Percentiles rank a stretch among this genome's conserved stretches.
phyloP scores from a whole-genome alignment of 2,888 invertebrate genomes.

The Hymenopus coronatus region DNA sequence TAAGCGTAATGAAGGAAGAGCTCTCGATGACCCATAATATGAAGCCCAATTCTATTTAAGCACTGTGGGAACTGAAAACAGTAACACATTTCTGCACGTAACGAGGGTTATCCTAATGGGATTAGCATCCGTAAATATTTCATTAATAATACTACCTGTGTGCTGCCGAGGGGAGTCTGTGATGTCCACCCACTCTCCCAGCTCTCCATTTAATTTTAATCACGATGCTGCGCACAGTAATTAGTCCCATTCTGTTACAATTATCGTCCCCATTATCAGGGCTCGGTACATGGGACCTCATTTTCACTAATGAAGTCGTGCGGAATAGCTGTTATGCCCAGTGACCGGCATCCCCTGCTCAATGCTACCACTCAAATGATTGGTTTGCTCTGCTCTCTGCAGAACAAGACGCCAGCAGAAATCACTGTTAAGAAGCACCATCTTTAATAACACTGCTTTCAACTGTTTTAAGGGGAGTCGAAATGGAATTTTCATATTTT shows the following conservation, averaged over 20 bases:
- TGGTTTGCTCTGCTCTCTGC: not conserved
- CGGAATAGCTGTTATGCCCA: conserved; percentile 15
- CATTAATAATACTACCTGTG: conserved; percentile 10
- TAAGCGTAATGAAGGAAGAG: not conserved
- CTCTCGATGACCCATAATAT: not conserved
- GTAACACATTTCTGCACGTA: not conserved
- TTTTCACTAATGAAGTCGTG: conserved; percentile 31
- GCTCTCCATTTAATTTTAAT: conserved; percentile 25
- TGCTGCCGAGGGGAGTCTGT: not conserved
- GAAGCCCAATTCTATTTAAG: not conserved
- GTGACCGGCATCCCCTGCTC: not conserved
- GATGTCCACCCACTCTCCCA: not conserved
- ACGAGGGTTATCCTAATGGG: not conserved
- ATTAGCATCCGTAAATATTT: conserved; percentile 15
- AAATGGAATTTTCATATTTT: too few species aligned
- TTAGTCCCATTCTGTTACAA: conserved; percentile 31
- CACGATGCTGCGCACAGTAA: conserved; percentile 26
- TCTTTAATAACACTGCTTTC: too few species aligned
- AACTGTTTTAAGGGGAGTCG: too few species aligned
- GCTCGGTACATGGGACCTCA: conserved; percentile 27
- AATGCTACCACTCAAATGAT: not conserved
- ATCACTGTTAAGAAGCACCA: not conserved
- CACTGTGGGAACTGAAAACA: not conserved
- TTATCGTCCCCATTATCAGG: conserved; percentile 30
- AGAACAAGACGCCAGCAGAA: not conserved